Evolutionary conservation across 2,113 vertebrate species (phyloP), one percentile per base, ranked within the genome.

Genomic region (Sceloporus undulatus): DNA sequence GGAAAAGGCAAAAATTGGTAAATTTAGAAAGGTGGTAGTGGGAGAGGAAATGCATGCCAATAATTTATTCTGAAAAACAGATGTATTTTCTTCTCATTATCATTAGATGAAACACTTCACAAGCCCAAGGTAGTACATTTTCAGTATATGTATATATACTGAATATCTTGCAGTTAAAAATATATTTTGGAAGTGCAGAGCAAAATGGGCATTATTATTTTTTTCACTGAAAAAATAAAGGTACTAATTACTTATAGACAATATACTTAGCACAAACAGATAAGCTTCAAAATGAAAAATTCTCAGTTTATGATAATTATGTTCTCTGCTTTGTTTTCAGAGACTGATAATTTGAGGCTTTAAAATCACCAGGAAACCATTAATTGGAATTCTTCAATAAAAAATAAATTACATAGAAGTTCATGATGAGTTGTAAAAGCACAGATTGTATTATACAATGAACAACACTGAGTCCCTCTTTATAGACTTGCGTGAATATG

Each of bases 361-460:
- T 97, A 97, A 97, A 97, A 97, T 97, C 97, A 97, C 97, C 97
- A 97, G 97, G 97, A 97, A 97, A 97, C 97, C 97, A 97, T 97
- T 97, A 97, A 97, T 97, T 97, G 97, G 97, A 97, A 97, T 97
- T 97, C 97, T 97, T 97, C 97, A 97, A 97, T 97, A 97, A 97
- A 97, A 97, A 97, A 97, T 97, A 97, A 97, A 97, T 97, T 97
- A 96, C 97, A 97, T 96, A 96, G 96, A 97, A 97, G 97, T 97
- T 97, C 96, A 97, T 96, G 97, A 97, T 96, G 96, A 97, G 96
- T 97, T 97, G 94, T 97, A 97, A 97, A 97, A 97, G 97, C 97
- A 97, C 91, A 96, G 95, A 96, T 95, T 97, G 94, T 97, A 97
- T 97, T 97, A 96, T 97, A 96, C 95, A 97, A 94, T 96, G 96